Percentiles rank a stretch among this genome's conserved stretches.
phyloP scores from a whole-genome alignment of 2,888 invertebrate genomes.

The Strigamia transsilvanica region DNA sequence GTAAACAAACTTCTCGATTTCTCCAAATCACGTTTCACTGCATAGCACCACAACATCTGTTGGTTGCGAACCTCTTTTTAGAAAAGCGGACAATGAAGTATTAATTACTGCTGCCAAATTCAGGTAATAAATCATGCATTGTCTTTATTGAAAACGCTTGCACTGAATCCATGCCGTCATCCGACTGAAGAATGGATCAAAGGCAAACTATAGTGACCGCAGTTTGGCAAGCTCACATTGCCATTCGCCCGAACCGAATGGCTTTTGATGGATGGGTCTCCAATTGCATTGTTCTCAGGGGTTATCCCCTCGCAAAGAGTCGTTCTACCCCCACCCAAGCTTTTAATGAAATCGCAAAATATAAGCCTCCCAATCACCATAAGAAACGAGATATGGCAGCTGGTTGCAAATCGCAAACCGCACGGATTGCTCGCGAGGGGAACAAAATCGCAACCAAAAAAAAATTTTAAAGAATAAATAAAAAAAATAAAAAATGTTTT shows the following conservation, averaged over 20 bases:
- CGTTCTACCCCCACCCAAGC: neutral
- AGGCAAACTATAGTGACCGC: slow-evolving; percentile 36
- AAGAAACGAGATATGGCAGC: slow-evolving; percentile 46
- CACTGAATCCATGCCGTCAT: neutral
- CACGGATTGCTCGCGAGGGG: slow-evolving; percentile 1
- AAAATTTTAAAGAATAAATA: neutral
- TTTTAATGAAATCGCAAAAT: slow-evolving; percentile 39
- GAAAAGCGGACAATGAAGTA: neutral
- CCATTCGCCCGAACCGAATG: slow-evolving; percentile 33
- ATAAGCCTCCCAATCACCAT: slow-evolving; percentile 49
- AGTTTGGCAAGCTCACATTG: slow-evolving; percentile 35
- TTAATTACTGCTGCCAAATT: slow-evolving; percentile 32
- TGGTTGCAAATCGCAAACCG: slow-evolving; percentile 3
- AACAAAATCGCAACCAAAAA: neutral
- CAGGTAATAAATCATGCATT: slow-evolving; percentile 13
- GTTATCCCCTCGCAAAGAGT: neutral
- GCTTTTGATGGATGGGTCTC: slow-evolving; percentile 40
- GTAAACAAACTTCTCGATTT: slow-evolving; percentile 3
- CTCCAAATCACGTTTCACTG: neutral
- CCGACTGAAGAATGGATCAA: slow-evolving; percentile 22
- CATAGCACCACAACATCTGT: slow-evolving; percentile 22
- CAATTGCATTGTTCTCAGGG: slow-evolving; percentile 20
- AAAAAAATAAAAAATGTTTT: slow-evolving; percentile 6
- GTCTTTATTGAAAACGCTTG: slow-evolving; percentile 24
- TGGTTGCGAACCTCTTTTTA: neutral